Base-by-base conservation (phyloP, 1,140 invertebrate genomes). In the Hylyphantes graminicola region DNA sequence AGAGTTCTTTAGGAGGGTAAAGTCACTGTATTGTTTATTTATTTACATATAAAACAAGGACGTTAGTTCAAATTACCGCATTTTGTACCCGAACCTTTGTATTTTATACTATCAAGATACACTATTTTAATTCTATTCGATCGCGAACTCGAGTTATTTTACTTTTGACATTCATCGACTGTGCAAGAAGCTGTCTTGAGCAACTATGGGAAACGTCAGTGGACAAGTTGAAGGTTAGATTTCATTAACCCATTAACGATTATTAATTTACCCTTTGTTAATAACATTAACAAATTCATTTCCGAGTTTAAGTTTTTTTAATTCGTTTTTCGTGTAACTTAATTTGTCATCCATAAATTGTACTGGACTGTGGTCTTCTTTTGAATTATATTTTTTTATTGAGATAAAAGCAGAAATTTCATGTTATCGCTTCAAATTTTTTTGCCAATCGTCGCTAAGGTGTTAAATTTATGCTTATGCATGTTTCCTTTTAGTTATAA, bases 1-100 rank as follows among this genome's bases (percentile, higher is more conserved):
- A 63, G 55, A 73, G 15, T 73, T 72, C 79, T 63, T 73, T 21
- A 51, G 11, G 54, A 19, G 67, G 67, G 54, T 81, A 73, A 81
- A 73, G 55, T 70, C 55, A 63, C 13, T 35, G 50, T 19, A 80
- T 80, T 81, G 67, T 73, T 81, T 81, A 80, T 80, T 79, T 79
- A 64, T 73, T 63, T 61, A 21, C 68, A 35, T 55, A 10, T 54
- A 35, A 19, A 55, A 51, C 77, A 80, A 80, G 77, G 79, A 73
- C 79, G 65, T 19, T 70, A 50, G 68, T 73, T 73, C 68, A 67
- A 57, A 70, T 80, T 68, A 80, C 51, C n/a, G 79, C 21, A 73
- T 59, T 81, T 73, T 73, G 68, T 21, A 72, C 67, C 35, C 79
- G 59, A 73, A 81, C 68, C 79, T 80, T 81, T 81, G 79, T 81